Evolutionary conservation across 37 sponge, comb jelly and placozoan genomes (phyloP).

Genomic region (Crambe crambe): DNA sequence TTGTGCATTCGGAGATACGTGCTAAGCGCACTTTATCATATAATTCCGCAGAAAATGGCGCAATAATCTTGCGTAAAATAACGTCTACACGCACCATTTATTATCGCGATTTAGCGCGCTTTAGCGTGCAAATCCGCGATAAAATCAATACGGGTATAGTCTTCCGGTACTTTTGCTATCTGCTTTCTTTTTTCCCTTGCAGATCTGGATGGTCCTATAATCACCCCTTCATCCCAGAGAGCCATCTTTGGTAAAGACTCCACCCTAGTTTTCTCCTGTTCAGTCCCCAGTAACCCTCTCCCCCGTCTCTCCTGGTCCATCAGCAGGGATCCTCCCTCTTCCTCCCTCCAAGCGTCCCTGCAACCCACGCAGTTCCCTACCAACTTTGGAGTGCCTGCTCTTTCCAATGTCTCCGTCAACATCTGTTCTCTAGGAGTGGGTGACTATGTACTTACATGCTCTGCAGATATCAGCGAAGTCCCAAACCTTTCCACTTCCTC

Average conservation of each 20-base stretch:
- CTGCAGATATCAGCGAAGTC: not conserved
- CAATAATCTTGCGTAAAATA: too few species aligned
- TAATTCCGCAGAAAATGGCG: too few species aligned
- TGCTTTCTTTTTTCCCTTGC: too few species aligned
- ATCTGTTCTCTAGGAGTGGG: not conserved
- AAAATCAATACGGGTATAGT: too few species aligned
- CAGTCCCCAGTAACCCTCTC: constrained; percentile 12
- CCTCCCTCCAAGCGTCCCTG: not conserved
- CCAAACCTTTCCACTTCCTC: not conserved
- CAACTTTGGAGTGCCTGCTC: constrained; percentile 19
- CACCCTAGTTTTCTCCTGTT: constrained; percentile 1
- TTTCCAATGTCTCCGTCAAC: constrained; percentile 11
- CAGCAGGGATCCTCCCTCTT: too few species aligned
- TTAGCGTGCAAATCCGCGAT: too few species aligned
- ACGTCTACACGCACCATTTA: too few species aligned
- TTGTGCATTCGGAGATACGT: too few species aligned
- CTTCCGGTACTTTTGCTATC: too few species aligned
- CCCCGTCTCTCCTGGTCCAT: constrained; percentile 16
- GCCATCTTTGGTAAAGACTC: not conserved
- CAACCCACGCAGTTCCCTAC: constrained; percentile 6
- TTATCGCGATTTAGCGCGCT: too few species aligned
- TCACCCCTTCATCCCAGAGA: not conserved
- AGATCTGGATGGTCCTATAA: not conserved
- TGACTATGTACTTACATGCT: not conserved
- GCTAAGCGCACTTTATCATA: too few species aligned